These are phyloP conservation scores for Eumeta japonica DNA, from an alignment of 1,140 invertebrate species.

Conservation along the genomic window DNA sequence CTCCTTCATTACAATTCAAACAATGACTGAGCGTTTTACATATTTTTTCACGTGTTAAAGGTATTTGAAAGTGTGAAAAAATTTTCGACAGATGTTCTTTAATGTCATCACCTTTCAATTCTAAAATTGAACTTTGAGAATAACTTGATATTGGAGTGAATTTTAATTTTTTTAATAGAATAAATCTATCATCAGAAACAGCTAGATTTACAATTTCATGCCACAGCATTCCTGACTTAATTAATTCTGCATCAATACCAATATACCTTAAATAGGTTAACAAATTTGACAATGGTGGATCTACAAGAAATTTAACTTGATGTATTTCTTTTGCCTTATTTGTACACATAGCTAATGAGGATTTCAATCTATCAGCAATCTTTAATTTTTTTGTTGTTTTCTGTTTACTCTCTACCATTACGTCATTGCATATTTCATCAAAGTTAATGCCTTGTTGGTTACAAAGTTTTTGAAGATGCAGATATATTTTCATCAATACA, in stretches of 20 bases:
- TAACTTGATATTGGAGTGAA: conserved; percentile 26
- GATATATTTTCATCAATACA: conserved; percentile 75
- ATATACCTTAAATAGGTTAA: conserved; percentile 37
- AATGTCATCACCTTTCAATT: conserved; percentile 25
- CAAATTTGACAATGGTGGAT: conserved; percentile 26
- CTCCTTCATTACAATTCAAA: conserved; percentile 35
- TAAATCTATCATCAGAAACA: conserved; percentile 30
- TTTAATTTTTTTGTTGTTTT: conserved; percentile 48
- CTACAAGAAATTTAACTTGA: conserved; percentile 36
- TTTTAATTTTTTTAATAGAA: conserved; percentile 35
- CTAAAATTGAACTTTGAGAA: conserved; percentile 38
- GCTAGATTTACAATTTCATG: conserved; percentile 39
- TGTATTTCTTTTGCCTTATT: conserved; percentile 16
- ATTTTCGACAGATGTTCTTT: conserved; percentile 32
- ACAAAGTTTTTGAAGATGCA: conserved; percentile 58
- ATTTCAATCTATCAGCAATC: conserved; percentile 20
- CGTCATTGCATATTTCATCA: conserved; percentile 60
- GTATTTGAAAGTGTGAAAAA: conserved; percentile 29
- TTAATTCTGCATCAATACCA: conserved; percentile 36
- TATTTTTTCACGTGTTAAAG: conserved; percentile 26
- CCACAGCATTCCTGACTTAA: conserved; percentile 30
- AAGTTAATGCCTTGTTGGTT: conserved; percentile 59
- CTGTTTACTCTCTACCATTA: conserved; percentile 50
- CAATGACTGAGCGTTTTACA: conserved; percentile 33
- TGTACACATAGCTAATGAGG: conserved; percentile 13